Base-by-base conservation (phyloP, 1,140 invertebrate genomes). In the Drosophila pandora region DNA sequence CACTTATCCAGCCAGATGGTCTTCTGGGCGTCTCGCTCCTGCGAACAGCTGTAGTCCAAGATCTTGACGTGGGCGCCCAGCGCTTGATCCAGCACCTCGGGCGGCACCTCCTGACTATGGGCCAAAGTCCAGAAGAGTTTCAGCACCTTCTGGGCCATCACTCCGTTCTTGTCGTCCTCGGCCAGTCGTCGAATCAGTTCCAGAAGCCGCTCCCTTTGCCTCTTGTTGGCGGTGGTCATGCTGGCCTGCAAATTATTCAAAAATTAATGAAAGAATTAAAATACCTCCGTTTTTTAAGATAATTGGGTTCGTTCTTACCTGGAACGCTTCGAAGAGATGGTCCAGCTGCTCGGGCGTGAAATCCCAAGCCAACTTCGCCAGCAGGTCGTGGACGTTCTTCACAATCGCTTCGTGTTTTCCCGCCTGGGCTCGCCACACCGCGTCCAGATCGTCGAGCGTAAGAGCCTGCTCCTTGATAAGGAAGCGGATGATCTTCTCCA, bases 71-170 rank as follows among this genome's bases (percentile, higher is more conserved):
- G 98, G 72, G 98, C 98, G 49, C 95, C 95, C 50, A 99, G 92
- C 2, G 98, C 98, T 90, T 99, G 97, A 92, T 99, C 98, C 95
- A 99, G 97, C 73, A 99, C 99, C 92, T 99, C 98, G 2, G 97
- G 98, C 52, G 97, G 96, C 43, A 99, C 96, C 92, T 99, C 98
- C 85, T 98, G 96, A 56, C 97, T 97, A 92, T 99, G 98, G 17
- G 98, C 98, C 87, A 99, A 94, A 91, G 98, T 98, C 98, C 98
- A 99, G 91, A 99, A 96, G 13, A 99, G 93, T 55, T 97, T 97
- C 68, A 99, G 93, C n/a, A 99, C 97, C 94, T 99, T 99, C 91
- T 98, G 96, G 49, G 98, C 98, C 98, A 99, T 99, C 12, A 99
- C 97, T 61, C 98, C 98, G 92, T 99, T 98, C 92, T 99, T 99